Percentiles rank a stretch among this genome's conserved stretches.
phyloP scores from a whole-genome alignment of 37 sponge, comb jelly and placozoan genomes.

The Spongia lamella region DNA sequence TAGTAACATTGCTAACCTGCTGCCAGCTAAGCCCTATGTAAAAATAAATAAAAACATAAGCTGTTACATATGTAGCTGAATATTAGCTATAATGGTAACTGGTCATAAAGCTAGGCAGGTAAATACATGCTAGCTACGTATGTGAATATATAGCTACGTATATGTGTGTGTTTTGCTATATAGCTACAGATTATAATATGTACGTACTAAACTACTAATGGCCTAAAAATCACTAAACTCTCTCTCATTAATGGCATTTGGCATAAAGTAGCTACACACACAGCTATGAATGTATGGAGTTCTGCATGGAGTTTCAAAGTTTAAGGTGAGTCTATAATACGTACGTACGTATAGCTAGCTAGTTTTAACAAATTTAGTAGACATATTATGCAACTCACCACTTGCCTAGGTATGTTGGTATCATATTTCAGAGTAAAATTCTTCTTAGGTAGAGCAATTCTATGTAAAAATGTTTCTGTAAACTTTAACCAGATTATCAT shows the following conservation, averaged over 20 bases:
- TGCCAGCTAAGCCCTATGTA: conserved; percentile 83
- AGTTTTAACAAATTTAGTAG: too few species aligned
- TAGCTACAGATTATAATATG: too few species aligned
- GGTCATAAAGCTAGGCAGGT: neutral
- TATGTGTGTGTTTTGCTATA: too few species aligned
- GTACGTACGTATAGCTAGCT: too few species aligned
- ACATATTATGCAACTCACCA: conserved; percentile 50
- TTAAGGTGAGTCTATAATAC: too few species aligned
- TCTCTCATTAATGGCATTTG: too few species aligned
- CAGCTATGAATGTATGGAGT: too few species aligned
- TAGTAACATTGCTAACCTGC: conserved; percentile 27
- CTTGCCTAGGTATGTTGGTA: conserved; percentile 91
- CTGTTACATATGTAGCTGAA: neutral
- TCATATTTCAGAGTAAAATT: conserved; percentile 85
- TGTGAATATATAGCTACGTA: neutral
- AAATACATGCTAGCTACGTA: neutral
- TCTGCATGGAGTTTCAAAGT: too few species aligned
- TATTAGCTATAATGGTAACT: neutral
- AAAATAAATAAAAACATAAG: neutral
- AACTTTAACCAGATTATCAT: too few species aligned
- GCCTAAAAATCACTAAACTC: too few species aligned
- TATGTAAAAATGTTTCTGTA: conserved; percentile 10
- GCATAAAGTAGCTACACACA: too few species aligned
- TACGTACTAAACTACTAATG: too few species aligned
- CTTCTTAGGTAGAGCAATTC: conserved; percentile 80